Evolutionary conservation across 1,140 invertebrate species (phyloP), one percentile per base, ranked within the genome.

Genomic region (Drosophila subpulchrella): DNA sequence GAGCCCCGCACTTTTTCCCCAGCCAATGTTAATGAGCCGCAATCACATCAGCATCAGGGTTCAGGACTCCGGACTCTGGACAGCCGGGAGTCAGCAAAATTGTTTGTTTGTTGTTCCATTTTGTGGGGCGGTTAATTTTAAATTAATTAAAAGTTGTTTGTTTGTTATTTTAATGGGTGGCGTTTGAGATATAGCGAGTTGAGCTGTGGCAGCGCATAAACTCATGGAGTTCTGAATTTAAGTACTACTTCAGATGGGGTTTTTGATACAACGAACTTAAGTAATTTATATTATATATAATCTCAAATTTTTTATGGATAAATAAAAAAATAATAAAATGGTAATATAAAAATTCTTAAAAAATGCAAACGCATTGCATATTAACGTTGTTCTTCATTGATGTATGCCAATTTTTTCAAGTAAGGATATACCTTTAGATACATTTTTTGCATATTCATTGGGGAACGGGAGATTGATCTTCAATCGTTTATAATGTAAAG

Each of bases 111-210:
- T 73, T 76, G 54, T 76, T 46, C 47, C 39, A 46, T 58, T 76
- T 67, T 75, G 73, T n/a, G 72, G 55, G 38, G 41, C 48, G 73
- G 73, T 67, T 76, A 76, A 76, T 76, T 76, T 76, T 76, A 76
- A 76, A 76, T 76, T 76, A 76, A 76, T 76, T 76, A 76, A 76
- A 76, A 76, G 61, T 76, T 75, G 72, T 54, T 75, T 66, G 71
- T 32, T 63, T 65, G 53, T 48, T 67, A 41, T 66, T 67, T 75
- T 66, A 70, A 70, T 50, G 44, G 34, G 38, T n/a, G 42, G 15
- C 27, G 32, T 30, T 48, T 56, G 27, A 39, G 50, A 38, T 17
- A 55, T 15, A 41, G 24, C 34, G 11, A 6, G 17, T 34, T 51
- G 61, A 48, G 32, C 13, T 46, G 41, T 13, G 17, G 42, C 59